Evolutionary conservation across 2,113 vertebrate species (phyloP).

Genomic region (Sorex fumeus): DNA sequence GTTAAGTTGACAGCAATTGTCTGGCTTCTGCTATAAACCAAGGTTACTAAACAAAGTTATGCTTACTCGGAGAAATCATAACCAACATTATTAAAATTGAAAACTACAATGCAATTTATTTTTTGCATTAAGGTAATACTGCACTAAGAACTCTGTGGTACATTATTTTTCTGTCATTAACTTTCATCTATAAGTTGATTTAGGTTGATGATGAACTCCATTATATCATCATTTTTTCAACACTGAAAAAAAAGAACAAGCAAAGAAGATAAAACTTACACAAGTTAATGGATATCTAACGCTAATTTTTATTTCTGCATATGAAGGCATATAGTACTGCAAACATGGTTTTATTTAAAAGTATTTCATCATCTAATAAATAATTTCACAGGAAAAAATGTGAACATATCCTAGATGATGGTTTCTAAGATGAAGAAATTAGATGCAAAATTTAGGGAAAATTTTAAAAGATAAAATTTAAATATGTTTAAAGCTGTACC

Average conservation of each 20-base stretch:
- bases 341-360: slow-evolving; percentile 62
- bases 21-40: slow-evolving; percentile 64
- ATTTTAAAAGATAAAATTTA: neutral
- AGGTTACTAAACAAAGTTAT: slow-evolving; percentile 70
- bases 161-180: slow-evolving; percentile 79
- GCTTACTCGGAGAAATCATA: slow-evolving; percentile 81
- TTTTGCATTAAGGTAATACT: slow-evolving; percentile 75
- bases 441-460: neutral
- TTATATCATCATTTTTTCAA: slow-evolving; percentile 68
- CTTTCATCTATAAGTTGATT: slow-evolving; percentile 66
- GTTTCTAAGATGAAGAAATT: neutral
- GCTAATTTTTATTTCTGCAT: slow-evolving; percentile 58
- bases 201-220: slow-evolving; percentile 64
- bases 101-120: slow-evolving; percentile 73
- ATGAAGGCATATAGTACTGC: neutral
- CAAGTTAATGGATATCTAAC: slow-evolving; percentile 62
- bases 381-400: neutral
- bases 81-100: slow-evolving; percentile 68
- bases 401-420: neutral
- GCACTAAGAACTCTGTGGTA: slow-evolving; percentile 61
- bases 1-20: slow-evolving; percentile 74
- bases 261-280: slow-evolving; percentile 67
- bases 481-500: neutral
- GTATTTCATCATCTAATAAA: slow-evolving; percentile 15
- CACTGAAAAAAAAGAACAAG: slow-evolving; percentile 53